Evolutionary conservation across 2,888 invertebrate genomes (phyloP), one percentile per base, ranked within the genome.

Genomic region (Epinotia brunnichana): DNA sequence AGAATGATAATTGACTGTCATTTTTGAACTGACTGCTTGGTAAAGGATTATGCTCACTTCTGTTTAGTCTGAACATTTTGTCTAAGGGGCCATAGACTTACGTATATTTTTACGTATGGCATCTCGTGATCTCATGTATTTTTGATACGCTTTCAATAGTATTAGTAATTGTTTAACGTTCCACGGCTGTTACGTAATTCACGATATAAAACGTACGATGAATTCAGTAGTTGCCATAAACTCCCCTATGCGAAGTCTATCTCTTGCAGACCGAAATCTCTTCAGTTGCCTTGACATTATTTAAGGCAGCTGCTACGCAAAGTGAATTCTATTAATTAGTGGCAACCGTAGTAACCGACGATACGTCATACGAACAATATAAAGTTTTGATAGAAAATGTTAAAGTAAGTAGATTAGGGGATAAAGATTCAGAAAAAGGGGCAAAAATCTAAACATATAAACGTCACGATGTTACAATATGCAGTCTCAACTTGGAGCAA

Each of bases 381-480:
- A 9, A 29, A 56, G 7, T 7, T 10, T 3, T 24, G 15, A 57
- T 15, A 57, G 19, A 41, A 61, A 61, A 15, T 11, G 4, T 60
- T 41, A 41, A 61, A 41, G 19, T 19, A 56, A 56, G 13, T 24
- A 62, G 44, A 24, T 62, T 19, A 15, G n/a, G 21, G 21, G 11
- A 39, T 39, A 3, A 15, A 29, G 24, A 53, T n/a, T 24, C 1
- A 44, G 9, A 53, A 39, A 29, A 51, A 19, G 15, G 53, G 53
- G 39, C 15, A 13, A 9, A 21, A 39, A 39, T 21, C 61, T 61
- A 44, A 61, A 24, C 13, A 21, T 15, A 5, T 41, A 64, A 41
- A 64, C 39, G 35, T 15, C 54, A 54, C 64, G 54, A 64, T 7
- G 39, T 54, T 64, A 39, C 64, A 64, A 53, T 64, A 64, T 64